phyloP scores from a whole-genome alignment of 1,140 invertebrate species.

The Ditylenchus dipsaci region DNA sequence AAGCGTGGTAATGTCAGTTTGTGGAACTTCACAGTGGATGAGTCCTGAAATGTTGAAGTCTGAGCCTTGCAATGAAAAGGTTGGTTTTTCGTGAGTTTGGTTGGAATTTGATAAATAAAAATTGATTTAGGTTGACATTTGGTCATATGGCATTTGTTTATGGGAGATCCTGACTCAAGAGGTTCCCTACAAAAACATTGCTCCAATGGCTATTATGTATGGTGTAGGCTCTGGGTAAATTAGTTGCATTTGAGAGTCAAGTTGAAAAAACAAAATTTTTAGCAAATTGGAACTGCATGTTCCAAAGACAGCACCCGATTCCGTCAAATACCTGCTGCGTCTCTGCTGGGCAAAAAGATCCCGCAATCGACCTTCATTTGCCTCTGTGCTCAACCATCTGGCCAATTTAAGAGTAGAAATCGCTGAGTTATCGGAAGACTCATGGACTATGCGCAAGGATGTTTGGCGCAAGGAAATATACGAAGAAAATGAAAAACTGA shows the following conservation, averaged over 20 bases:
- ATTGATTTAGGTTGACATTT: constrained; percentile 82
- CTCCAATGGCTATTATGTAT: constrained; percentile 96
- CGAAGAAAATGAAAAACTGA: constrained; percentile 67
- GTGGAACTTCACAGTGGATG: constrained; percentile 87
- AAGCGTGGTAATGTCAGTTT: constrained; percentile 94
- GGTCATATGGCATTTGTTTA: constrained; percentile 61
- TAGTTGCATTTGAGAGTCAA: constrained; percentile 75
- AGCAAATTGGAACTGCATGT: constrained; percentile 83
- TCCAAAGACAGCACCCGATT: constrained; percentile 79
- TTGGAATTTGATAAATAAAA: not conserved
- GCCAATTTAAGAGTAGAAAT: constrained; percentile 78
- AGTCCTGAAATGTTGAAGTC: constrained; percentile 77
- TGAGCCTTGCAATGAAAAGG: constrained; percentile 81
- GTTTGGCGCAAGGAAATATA: constrained; percentile 39
- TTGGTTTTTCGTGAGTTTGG: not conserved
- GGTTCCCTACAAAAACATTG: constrained; percentile 90
- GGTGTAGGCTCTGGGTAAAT: constrained; percentile 89
- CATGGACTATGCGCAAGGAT: constrained; percentile 34
- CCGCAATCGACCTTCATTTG: constrained; percentile 86
- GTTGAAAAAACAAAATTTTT: constrained; percentile 46
- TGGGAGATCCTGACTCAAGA: constrained; percentile 70
- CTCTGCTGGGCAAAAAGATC: constrained; percentile 88
- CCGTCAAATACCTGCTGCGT: constrained; percentile 73
- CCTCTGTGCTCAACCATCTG: constrained; percentile 81
- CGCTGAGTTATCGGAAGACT: constrained; percentile 61